Base-by-base conservation (phyloP, 2,113 vertebrate species). In the Callipepla squamata region DNA sequence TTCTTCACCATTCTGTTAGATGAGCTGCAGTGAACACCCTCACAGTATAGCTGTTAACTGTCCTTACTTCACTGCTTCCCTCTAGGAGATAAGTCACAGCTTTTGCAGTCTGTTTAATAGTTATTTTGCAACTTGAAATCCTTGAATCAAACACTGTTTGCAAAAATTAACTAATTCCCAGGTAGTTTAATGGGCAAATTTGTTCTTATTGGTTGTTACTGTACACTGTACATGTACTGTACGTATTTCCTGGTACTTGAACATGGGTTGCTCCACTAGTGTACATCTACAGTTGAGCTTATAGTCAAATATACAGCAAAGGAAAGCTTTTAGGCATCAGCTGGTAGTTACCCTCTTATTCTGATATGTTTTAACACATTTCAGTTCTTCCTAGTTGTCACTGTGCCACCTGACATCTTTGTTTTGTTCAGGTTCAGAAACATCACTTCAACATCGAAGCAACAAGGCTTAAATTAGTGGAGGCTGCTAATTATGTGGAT, bases 401-500 rank as follows among this genome's bases (percentile, higher is more conserved):
- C 78, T 80, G 25, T 84, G 34, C 50, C 70, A 18, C 23, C 68
- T 97, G 80, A 97, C 7, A 1, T 63, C 36, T 73, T 89, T 45
- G 6, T 72, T 87, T 53, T 63, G 16, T 97, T 92, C 96, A 99
- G 99, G 99, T 98, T 98, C 97, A 98, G 97, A 99, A 98, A 63
- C 98, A 99, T 55, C 97, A 80, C 14, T 92, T 85, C 57, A 97
- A 88, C 95, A 91, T 97, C 1, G 97, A 98, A 17, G 98, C 93
- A 89, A 99, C 98, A 42, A 98, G 97, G 86, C 87, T 94, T 91
- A 99, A 98, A 89, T 97, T 99, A 89, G 94, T 98, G 89, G 99
- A 99, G 89, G 98, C 98, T 15, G 99, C 99, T 74, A 99, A 99
- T 97, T 98, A 98, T 28, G 98, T 99, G 63, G 99, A 99, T 97